Base-by-base conservation (phyloP, 2,888 invertebrate genomes). In the Tillus elongatus region DNA sequence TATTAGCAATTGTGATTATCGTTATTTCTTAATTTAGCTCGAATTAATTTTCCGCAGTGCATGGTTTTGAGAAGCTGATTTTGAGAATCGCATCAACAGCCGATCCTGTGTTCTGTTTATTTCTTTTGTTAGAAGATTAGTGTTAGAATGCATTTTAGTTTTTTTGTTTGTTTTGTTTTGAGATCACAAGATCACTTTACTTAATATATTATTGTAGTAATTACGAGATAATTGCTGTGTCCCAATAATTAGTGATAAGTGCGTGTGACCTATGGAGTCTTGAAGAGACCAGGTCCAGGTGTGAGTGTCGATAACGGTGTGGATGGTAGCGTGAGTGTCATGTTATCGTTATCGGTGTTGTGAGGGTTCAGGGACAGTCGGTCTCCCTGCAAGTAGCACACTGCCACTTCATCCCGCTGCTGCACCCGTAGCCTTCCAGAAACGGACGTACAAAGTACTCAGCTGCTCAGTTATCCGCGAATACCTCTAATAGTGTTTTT, bases 231-330 rank as follows among this genome's bases (percentile, higher is more conserved):
- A 54, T 62, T 64, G 64, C 65, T 64, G 64, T 66, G 64, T 63
- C 65, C 64, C 64, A 64, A 63, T 63, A 63, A 63, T 55, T 62
- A 63, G 60, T 60, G 56, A 59, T 61, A 60, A 51, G 58, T 52
- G 53, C 59, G n/a, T n/a, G n/a, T n/a, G n/a, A n/a, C n/a, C n/a
- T n/a, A n/a, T n/a, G n/a, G n/a, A n/a, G n/a, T n/a, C n/a, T n/a
- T n/a, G n/a, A n/a, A n/a, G n/a, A n/a, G n/a, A n/a, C n/a, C n/a
- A n/a, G n/a, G n/a, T n/a, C n/a, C 24, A 19, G 24, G 24, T 8
- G 6, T n/a, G n/a, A 6, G 24, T 19, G 24, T 19, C 24, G 6
- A 19, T 19, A 6, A 19, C 24, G 24, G n/a, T 6, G 24, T n/a
- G 6, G 24, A 6, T 6, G 6, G 24, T 19, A 19, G 32, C 13